These are phyloP conservation scores for Ceratitis capitata DNA, from an alignment of 1,140 invertebrate genomes.

Conservation along the genomic window DNA sequence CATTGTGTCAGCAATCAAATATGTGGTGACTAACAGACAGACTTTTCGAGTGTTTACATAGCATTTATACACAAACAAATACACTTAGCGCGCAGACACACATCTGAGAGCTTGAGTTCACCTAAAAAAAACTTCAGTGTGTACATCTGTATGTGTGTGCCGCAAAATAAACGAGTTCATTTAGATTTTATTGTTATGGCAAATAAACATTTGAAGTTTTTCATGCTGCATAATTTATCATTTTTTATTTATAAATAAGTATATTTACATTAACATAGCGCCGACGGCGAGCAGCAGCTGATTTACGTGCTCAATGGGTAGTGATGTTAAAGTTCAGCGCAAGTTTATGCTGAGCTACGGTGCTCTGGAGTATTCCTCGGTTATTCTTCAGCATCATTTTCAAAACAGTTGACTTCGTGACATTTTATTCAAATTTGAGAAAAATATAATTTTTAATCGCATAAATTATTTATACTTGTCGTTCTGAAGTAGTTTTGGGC, in stretches of 20 bases:
- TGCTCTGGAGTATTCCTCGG: no score
- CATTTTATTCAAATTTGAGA: no score
- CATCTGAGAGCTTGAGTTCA: no score
- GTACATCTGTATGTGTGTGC: not conserved
- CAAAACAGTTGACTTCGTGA: no score
- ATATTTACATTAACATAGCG: not conserved
- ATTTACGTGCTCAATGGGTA: no score
- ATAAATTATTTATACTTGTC: no score
- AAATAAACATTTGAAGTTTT: not conserved
- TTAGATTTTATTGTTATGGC: constrained; percentile 1
- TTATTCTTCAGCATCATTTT: no score
- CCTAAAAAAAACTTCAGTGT: not conserved
- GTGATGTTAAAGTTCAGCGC: no score
- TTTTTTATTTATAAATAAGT: not conserved
- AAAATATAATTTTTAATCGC: no score
- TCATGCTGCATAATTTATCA: not conserved
- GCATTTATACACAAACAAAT: not conserved
- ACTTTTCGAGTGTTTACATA: not conserved
- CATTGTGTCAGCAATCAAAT: not conserved
- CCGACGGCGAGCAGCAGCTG: not conserved
- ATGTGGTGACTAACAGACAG: not conserved
- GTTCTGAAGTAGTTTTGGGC: no score
- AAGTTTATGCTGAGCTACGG: no score
- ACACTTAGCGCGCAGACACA: no score
- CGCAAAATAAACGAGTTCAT: not conserved